phyloP scores from a whole-genome alignment of 2,797 vertebrate genomes.

The Paramormyrops hopkinsi region DNA sequence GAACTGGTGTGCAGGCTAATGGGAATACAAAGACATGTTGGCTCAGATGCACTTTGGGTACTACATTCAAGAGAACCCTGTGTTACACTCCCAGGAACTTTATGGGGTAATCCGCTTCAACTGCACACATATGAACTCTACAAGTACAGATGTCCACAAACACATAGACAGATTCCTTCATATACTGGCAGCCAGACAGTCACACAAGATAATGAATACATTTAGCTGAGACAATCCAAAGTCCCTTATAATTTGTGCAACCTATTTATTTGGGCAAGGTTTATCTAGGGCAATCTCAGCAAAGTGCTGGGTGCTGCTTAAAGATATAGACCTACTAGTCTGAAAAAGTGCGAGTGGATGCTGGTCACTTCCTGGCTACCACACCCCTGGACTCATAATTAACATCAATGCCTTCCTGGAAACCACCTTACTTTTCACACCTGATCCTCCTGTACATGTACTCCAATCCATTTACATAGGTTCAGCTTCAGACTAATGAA shows the following conservation, averaged over 20 bases:
- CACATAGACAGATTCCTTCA: background rate
- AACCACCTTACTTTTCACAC: background rate
- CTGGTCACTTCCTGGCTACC: background rate
- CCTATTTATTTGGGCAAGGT: slow-evolving; percentile 25
- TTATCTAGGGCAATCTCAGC: slow-evolving; percentile 27
- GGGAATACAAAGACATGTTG: slow-evolving; percentile 28
- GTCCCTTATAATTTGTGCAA: slow-evolving; percentile 31
- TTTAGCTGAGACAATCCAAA: slow-evolving; percentile 28
- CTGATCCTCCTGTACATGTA: background rate
- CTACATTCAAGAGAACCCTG: background rate
- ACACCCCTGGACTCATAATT: background rate
- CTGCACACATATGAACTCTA: background rate
- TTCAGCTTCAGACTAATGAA: background rate
- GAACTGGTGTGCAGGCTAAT: slow-evolving; percentile 38
- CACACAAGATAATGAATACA: slow-evolving; percentile 25
- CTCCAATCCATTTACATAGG: background rate
- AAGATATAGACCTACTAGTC: background rate
- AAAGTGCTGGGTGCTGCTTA: slow-evolving; percentile 14
- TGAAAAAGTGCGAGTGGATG: background rate
- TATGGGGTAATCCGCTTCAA: background rate
- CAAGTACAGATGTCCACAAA: background rate
- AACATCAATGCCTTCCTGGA: background rate
- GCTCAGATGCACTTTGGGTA: background rate
- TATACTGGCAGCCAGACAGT: slow-evolving; percentile 8
- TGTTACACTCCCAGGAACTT: background rate